Conservation (phyloP, 2,888 invertebrate species). For the Dioctria rufipes region DNA sequence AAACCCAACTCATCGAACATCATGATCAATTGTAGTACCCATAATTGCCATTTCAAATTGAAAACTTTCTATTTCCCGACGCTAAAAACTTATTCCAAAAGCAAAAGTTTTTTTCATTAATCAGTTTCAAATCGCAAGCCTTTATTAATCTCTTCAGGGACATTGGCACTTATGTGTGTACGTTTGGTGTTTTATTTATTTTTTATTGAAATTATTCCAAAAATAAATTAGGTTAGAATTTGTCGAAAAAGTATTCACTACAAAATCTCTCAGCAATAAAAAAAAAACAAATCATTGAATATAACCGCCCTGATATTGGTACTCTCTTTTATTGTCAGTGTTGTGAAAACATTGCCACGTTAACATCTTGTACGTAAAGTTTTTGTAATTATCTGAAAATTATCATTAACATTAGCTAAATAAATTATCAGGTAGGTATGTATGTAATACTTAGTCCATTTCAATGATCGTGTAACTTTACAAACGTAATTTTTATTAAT, state of each 20-base stretch:
- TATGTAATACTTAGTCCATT: not conserved
- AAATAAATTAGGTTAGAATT: not conserved
- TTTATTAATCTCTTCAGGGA: not conserved
- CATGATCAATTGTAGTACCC: too few relatives aligned
- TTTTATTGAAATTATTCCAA: not conserved
- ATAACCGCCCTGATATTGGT: slow-evolving; percentile 4
- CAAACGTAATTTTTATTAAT: slow-evolving; percentile 17
- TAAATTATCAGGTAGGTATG: slow-evolving; percentile 11
- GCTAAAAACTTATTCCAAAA: too few relatives aligned
- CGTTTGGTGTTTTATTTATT: not conserved
- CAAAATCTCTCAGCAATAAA: slow-evolving; percentile 27
- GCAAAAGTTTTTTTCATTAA: too few relatives aligned
- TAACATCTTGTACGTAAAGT: slow-evolving; percentile 5
- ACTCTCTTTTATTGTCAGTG: slow-evolving; percentile 10
- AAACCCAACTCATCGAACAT: too few relatives aligned
- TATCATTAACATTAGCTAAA: slow-evolving; percentile 17
- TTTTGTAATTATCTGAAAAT: slow-evolving; percentile 11
- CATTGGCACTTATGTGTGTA: not conserved
- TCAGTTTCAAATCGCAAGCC: not conserved
- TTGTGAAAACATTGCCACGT: slow-evolving; percentile 17
- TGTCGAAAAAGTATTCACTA: slow-evolving; percentile 19
- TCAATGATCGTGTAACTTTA: slow-evolving; percentile 19
- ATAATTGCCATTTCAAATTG: too few relatives aligned
- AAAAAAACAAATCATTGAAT: slow-evolving; percentile 14
- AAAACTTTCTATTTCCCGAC: too few relatives aligned